phyloP scores from a whole-genome alignment of 2,113 vertebrate species.

The Phainopepla nitens region DNA sequence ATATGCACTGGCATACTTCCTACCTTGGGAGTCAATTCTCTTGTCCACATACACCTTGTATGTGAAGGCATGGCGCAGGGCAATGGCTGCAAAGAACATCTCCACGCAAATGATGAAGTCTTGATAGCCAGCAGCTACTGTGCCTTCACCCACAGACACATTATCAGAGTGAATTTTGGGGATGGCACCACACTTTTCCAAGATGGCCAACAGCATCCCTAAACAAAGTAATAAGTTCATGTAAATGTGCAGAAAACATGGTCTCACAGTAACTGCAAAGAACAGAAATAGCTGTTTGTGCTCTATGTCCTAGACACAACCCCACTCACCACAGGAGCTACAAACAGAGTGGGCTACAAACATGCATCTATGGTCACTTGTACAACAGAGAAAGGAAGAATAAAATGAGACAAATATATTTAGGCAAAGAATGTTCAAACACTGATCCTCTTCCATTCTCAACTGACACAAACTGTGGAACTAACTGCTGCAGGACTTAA shows the following conservation, averaged over 20 bases:
- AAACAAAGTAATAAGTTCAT: background rate
- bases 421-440: background rate
- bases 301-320: background rate
- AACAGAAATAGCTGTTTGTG: background rate
- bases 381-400: background rate
- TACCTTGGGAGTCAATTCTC: conserved; percentile 90
- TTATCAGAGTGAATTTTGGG: conserved; percentile 87
- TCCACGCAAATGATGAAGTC: conserved; percentile 98
- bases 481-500: background rate
- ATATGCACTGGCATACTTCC: background rate
- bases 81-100: conserved; percentile 97
- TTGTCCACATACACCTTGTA: conserved; percentile 92
- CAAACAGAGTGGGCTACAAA: background rate
- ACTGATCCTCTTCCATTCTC: background rate
- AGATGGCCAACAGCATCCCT: conserved; percentile 95
- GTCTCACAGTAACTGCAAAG: background rate
- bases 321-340: background rate
- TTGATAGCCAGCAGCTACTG: conserved; percentile 95
- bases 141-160: conserved; percentile 91
- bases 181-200: conserved; percentile 96
- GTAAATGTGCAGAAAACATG: background rate
- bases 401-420: background rate
- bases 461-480: background rate
- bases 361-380: background rate
- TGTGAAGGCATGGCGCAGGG: conserved; percentile 91